Evolutionary conservation across 2,888 invertebrate species (phyloP), one percentile per base, ranked within the genome.

Genomic region (Cyclophora punctaria): DNA sequence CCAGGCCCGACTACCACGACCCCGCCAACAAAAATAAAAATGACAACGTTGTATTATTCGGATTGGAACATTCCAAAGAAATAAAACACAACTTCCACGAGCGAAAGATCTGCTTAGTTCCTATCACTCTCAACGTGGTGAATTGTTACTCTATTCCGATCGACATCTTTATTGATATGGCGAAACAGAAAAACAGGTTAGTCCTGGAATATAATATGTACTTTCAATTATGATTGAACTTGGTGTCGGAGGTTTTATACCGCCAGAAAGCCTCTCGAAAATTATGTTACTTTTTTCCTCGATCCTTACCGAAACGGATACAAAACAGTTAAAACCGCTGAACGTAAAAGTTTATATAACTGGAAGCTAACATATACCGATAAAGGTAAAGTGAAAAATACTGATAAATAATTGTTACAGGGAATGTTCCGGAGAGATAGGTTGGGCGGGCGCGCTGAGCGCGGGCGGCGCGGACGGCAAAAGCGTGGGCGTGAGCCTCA

Each of bases 111-210:
- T 94, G 94, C 68, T 76, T 92, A 57, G 89, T 94, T 57, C 93
- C 93, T 34, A 91, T 95, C 3, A 90, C 89, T 51, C 80, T 95
- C 59, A 88, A 91, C 55, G 75, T 94, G 58, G 93, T 93, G 53
- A 94, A 93, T 73, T 91, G 93, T 73, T 90, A 92, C 49, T 88
- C 89, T 50, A 81, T 89, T 48, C 77, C 84, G 6, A 83, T 93
- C 20, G 81, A 89, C 54, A 91, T 93, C 34, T 91, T 90, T 67
- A 85, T 93, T 50, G 90, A 91, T 63, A 90, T 92, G 64, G 75
- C 90, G 45, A 91, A 80, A 57, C 81, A 80, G 51, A 90, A 79
- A 62, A 91, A 87, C 70, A 91, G 90, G 92, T 92, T 78, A 78
- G 69, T 20, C 20, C 1, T 20, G 2, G 20, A 20, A 20, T 20